Evolutionary conservation across 2,797 vertebrate genomes (phyloP).

Genomic region (Sorex maritimensis): DNA sequence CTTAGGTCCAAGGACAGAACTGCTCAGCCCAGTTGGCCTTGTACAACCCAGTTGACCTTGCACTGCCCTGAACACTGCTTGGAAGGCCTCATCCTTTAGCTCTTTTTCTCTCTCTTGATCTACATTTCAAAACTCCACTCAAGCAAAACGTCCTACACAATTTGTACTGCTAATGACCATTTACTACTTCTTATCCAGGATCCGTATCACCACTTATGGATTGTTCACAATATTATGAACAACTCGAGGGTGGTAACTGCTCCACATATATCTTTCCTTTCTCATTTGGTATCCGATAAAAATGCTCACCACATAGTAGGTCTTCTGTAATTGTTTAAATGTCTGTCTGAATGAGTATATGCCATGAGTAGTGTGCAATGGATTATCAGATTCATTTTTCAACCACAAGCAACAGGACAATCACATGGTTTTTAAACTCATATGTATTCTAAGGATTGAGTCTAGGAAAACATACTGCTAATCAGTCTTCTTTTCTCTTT

Average conservation of each 20-base stretch:
- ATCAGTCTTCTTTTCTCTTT: slow-evolving; percentile 74
- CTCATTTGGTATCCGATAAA: not conserved
- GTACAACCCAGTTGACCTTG: too few relatives aligned
- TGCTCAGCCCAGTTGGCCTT: too few relatives aligned
- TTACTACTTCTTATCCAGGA: not conserved
- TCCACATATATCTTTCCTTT: not conserved
- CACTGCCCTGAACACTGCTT: too few relatives aligned
- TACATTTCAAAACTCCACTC: slow-evolving; percentile 23
- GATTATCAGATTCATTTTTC: slow-evolving; percentile 74
- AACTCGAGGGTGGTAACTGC: not conserved
- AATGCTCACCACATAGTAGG: slow-evolving; percentile 1
- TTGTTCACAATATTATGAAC: slow-evolving; percentile 10
- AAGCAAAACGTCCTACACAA: not conserved
- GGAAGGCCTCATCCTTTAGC: too few relatives aligned
- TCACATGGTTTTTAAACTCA: slow-evolving; percentile 70
- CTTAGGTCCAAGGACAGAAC: too few relatives aligned
- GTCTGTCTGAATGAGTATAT: slow-evolving; percentile 8
- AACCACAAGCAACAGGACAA: slow-evolving; percentile 66
- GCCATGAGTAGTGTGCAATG: not conserved
- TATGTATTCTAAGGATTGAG: slow-evolving; percentile 78
- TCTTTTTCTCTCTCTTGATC: not conserved
- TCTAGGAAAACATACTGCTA: slow-evolving; percentile 65
- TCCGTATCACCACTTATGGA: not conserved
- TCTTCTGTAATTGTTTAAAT: slow-evolving; percentile 23
- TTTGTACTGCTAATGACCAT: slow-evolving; percentile 24